These are phyloP conservation scores for Pachycephala philippinensis DNA, from an alignment of 2,113 vertebrate species.

Conservation along the genomic window DNA sequence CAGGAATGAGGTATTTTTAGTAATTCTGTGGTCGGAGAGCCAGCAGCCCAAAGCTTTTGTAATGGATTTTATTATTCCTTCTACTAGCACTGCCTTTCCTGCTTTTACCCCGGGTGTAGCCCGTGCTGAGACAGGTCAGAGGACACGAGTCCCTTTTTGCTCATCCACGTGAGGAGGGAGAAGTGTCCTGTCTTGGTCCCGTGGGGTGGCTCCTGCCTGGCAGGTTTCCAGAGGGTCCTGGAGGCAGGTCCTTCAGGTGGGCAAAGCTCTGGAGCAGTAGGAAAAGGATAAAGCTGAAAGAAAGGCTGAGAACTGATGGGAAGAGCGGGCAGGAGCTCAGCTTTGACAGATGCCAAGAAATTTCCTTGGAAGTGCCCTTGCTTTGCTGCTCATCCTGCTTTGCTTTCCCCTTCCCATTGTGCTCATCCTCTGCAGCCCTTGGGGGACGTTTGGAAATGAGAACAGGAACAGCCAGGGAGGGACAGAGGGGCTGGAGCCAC, in stretches of 20 bases:
- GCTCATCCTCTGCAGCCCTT: not conserved
- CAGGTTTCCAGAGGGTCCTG: not conserved
- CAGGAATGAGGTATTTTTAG: not conserved
- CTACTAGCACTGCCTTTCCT: not conserved
- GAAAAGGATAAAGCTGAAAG: not conserved
- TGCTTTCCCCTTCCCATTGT: not conserved
- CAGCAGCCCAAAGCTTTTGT: constrained; percentile 17
- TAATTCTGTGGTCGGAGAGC: not conserved
- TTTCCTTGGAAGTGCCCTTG: not conserved
- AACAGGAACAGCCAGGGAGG: not conserved
- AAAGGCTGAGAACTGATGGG: not conserved
- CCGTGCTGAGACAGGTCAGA: not conserved
- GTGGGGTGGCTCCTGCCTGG: not conserved
- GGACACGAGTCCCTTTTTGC: not conserved
- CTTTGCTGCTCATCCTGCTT: not conserved
- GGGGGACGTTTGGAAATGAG: not conserved
- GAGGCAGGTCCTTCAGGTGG: not conserved
- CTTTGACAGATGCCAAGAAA: not conserved
- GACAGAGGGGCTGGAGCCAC: not conserved
- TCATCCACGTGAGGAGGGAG: accelerated
- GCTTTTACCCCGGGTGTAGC: not conserved
- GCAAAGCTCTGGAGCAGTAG: not conserved
- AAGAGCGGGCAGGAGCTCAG: not conserved
- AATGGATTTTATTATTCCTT: not conserved
- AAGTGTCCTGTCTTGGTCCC: not conserved